These are phyloP conservation scores for Agonopterix alstromeriana DNA, from an alignment of 2,888 invertebrate species.

Conservation along the genomic window DNA sequence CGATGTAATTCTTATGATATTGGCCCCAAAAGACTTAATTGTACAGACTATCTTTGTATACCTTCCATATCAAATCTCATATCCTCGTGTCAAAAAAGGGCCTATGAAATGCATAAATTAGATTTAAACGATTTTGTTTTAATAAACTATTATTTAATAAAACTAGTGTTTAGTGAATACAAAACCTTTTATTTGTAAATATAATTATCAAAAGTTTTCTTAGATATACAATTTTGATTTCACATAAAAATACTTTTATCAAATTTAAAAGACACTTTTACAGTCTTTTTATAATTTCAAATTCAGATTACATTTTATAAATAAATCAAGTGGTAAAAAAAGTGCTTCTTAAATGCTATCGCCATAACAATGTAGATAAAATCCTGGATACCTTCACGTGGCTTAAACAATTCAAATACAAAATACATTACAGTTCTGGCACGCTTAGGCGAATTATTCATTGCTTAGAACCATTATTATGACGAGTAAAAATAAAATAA, in stretches of 20 bases:
- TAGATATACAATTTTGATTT: conserved; percentile 10
- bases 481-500: no score
- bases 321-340: conserved; percentile 2
- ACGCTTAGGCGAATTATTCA: no score
- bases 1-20: no score
- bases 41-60: neutral
- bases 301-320: neutral
- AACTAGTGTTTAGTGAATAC: conserved; percentile 3
- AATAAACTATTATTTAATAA: conserved; percentile 13
- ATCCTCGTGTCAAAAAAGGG: conserved; percentile 9
- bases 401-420: conserved; percentile 12
- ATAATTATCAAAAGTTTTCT: conserved; percentile 8
- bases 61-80: conserved; percentile 18
- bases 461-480: conserved; percentile 1
- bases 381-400: conserved; percentile 45
- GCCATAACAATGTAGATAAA: conserved; percentile 54
- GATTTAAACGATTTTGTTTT: neutral
- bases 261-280: conserved; percentile 22
- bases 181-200: conserved; percentile 1
- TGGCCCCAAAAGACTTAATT: neutral
- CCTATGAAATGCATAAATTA: conserved; percentile 4
- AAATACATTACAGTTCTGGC: no score
- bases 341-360: conserved; percentile 30
- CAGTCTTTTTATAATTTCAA: neutral
- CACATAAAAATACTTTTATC: conserved; percentile 8